Evolutionary conservation across 1,140 invertebrate species (phyloP), one percentile per base, ranked within the genome.

Genomic region (Solenopsis invicta): DNA sequence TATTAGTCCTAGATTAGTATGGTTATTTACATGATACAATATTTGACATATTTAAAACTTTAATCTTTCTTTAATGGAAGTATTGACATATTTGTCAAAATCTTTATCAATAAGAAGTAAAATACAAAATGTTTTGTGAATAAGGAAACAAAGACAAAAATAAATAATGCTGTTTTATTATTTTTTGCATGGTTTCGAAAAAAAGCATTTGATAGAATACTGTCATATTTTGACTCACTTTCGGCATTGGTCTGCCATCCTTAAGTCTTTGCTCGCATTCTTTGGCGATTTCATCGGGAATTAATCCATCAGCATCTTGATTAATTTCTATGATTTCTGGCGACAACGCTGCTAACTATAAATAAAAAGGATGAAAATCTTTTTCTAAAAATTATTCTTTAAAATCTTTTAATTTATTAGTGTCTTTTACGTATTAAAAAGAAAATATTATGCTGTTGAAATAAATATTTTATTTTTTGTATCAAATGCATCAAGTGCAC

Each of bases 291-390:
- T 92, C 67, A 1, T 93, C 91, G 0, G 94, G 93, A 62, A 94
- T 90, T 34, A 94, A 90, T 37, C 95, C 95, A 64, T 96, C 88
- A 34, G 86, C 72, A 78, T 95, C 95, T 89, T 95, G 94, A 4
- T 81, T 10, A 34, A 95, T 94, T 64, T 85, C 87, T 21, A 95
- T 92, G 1, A 93, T 85, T 34, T 95, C 93, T 0, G 93, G 90
- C 18, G 74, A 59, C 29, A 94, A 52, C 0, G 94, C 88, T 16
- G n/a, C 10, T 6, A 95, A 59, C 95, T 96, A 50, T 18, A 8
- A 71, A 4, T 56, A 16, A 69, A 66, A 37, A 1, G 3, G 16
- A 50, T 21, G 59, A 0, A 62, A 56, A 50, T n/a, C 16, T 76
- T 29, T 62, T 29, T 29, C 29, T 2, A 0, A 61, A 1, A 56